Base-by-base conservation (phyloP, 2,888 invertebrate species). In the Psylliodes chrysocephalus region DNA sequence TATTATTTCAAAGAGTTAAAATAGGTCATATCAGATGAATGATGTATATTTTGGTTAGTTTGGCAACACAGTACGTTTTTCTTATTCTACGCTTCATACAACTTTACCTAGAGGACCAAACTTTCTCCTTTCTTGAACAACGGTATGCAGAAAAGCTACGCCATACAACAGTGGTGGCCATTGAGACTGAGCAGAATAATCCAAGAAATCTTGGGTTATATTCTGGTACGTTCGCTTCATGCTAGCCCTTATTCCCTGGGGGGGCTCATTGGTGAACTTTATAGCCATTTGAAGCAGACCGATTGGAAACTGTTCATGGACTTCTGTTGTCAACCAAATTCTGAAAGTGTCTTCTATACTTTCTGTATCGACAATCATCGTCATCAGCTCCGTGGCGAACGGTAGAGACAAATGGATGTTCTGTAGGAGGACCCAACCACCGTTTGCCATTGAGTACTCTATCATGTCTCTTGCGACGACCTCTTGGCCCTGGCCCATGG, bases 401-500 rank as follows among this genome's bases (percentile, higher is more conserved):
- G 95, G 93, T 17, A 98, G 84, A 1, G 96, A 96, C n/a, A 98
- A 84, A 82, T 98, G 98, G 73, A 96, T 95, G 80, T 98, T 98
- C 84, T 98, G 97, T 5, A 98, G 85, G 7, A 98, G 85, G 0
- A 97, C 94, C 97, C 97, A 98, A 10, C 94, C 93, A 0, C 98
- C 97, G 68, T 83, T 81, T 1, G 79, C 55, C 77, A 82, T 81
- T 0, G 81, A 78, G 2, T 70, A 71, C 66, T 82, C 81, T 51
- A 83, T 81, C 80, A 82, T 81, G 46, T 82, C 83, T 62, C 76
- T 77, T 0, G 83, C 83, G 2, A 82, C 82, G 5, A 82, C 84
- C 78, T 92, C 98, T 84, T 98, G 97, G 0, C 97, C 98, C 86
- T 98, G 98, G 1, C 98, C 98, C 97, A 98, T 97, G 4, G 97